These are phyloP conservation scores for Sceloporus undulatus DNA, from an alignment of 2,113 vertebrate genomes.

Conservation along the genomic window DNA sequence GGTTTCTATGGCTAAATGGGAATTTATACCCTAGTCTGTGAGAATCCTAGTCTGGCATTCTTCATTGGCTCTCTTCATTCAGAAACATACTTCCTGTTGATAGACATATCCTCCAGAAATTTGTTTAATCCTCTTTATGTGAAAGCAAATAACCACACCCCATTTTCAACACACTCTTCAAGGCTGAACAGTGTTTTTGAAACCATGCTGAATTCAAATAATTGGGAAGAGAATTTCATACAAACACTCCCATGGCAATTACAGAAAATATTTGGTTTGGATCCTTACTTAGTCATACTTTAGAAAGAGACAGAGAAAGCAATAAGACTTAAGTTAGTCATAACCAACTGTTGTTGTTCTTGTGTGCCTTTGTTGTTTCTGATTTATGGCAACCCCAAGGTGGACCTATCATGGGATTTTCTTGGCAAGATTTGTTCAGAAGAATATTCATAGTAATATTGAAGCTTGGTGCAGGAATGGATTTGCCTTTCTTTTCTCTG, in stretches of 20 bases:
- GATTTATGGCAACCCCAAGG: no score
- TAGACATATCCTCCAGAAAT: not conserved
- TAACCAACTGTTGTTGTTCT: not conserved
- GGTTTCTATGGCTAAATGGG: no score
- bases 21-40: no score
- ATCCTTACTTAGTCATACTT: not conserved
- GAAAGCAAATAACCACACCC: not conserved
- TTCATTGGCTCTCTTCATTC: no score
- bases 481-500: no score
- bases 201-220: constrained; percentile 5
- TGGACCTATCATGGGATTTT: no score
- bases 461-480: no score
- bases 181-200: not conserved
- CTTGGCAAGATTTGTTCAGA: no score
- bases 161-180: not conserved
- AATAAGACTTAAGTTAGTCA: not conserved
- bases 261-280: not conserved
- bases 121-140: not conserved
- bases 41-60: no score
- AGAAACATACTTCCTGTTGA: no score
- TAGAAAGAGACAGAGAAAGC: not conserved
- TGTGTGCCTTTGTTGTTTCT: no score
- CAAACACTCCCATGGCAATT: not conserved
- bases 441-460: no score
- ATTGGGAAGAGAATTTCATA: not conserved